Percentiles rank a stretch among this genome's conserved stretches.
phyloP scores from a whole-genome alignment of 2,113 vertebrate species.

The Oryzias celebensis region DNA sequence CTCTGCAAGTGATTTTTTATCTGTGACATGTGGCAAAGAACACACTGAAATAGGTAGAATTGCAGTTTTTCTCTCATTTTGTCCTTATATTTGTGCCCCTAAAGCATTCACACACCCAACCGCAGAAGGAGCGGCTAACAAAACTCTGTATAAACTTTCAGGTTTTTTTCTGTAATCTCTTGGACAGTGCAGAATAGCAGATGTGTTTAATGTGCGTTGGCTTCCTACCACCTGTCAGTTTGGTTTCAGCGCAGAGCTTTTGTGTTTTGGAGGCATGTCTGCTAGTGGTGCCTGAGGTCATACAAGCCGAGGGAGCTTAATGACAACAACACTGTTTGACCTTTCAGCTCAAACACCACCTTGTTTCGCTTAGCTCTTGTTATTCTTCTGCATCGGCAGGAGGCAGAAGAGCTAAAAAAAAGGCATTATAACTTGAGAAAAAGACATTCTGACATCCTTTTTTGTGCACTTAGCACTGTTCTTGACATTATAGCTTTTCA shows the following conservation, averaged over 20 bases:
- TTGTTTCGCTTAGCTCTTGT: neutral
- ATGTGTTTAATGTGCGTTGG: constrained; percentile 33
- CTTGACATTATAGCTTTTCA: too few relatives aligned
- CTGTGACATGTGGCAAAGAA: neutral
- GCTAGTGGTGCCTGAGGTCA: constrained; percentile 55
- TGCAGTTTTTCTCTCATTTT: too few relatives aligned
- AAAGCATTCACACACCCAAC: neutral
- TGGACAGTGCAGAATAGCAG: constrained; percentile 15
- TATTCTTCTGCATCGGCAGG: neutral
- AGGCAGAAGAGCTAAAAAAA: too few relatives aligned
- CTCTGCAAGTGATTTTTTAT: constrained; percentile 1
- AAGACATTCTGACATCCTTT: too few relatives aligned
- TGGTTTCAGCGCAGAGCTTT: constrained; percentile 62
- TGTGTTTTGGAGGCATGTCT: constrained; percentile 54
- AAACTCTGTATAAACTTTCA: neutral
- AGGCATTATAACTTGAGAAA: too few relatives aligned
- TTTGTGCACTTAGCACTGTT: too few relatives aligned
- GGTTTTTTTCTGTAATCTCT: constrained; percentile 3
- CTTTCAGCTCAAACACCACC: constrained; percentile 29
- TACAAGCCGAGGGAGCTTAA: constrained; percentile 57
- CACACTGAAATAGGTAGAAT: too few relatives aligned
- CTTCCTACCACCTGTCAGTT: constrained; percentile 43
- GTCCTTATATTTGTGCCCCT: neutral
- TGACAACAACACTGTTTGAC: constrained; percentile 54
- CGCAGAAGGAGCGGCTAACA: neutral